Base-by-base conservation (phyloP, 2,888 invertebrate species). In the Trachelus tabidus region DNA sequence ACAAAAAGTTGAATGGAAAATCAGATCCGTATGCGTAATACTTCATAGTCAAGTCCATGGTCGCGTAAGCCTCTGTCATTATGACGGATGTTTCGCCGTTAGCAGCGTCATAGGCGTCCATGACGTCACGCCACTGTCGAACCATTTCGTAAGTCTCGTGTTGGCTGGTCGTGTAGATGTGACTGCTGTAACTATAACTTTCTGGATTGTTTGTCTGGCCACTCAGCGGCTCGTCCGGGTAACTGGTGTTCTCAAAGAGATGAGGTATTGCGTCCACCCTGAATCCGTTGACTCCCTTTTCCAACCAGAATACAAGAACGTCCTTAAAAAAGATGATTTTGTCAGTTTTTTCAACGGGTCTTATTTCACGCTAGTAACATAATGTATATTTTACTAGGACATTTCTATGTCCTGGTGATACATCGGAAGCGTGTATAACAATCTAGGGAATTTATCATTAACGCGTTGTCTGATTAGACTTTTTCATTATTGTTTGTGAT, bases 231-330 rank as follows among this genome's bases (percentile, higher is more conserved):
- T 95, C 95, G 83, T 94, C 93, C 0, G 92, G 92, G 77, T 92
- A 93, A 31, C 92, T 89, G 0, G 88, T 86, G 76, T 91, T 90
- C 81, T 92, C 91, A 11, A 81, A 80, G 30, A 94, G 87, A 85
- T 94, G 93, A 0, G 94, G 94, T 1, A 95, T 92, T 0, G 95
- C 95, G 84, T 95, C 95, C 0, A 96, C 92, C 75, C 96, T 94
- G 89, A 97, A 96, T 0, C 97, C 97, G 83, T 96, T 95, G 0
- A 95, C 94, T 0, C 96, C 97, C 79, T 94, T 93, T 68, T 94
- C 93, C 37, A 97, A 89, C 97, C 97, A 97, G 89, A 95, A 96
- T 80, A 90, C 90, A 84, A 97, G 89, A 23, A 95, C 94, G 4
- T 94, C 93, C 89, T 40, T 6, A 82, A 68, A 76, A 69, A 34